Base-by-base conservation (phyloP, 2,888 invertebrate species). In the Blastobasis adustella region DNA sequence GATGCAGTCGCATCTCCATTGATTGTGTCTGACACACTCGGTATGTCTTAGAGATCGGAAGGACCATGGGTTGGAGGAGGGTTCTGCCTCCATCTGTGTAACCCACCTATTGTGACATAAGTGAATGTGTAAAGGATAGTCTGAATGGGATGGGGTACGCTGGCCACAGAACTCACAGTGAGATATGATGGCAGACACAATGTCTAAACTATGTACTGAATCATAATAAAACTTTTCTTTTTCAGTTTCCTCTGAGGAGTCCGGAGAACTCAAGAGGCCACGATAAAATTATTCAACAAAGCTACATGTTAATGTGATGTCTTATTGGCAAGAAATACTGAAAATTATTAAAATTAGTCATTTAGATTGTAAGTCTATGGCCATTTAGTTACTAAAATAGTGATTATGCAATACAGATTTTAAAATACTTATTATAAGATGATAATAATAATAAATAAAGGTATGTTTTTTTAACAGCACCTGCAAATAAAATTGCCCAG, bases 191-290 rank as follows among this genome's bases (percentile, higher is more conserved):
- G n/a, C n/a, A n/a, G n/a, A n/a, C n/a, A n/a, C n/a, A n/a, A n/a
- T n/a, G n/a, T n/a, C n/a, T n/a, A n/a, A n/a, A n/a, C n/a, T n/a
- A n/a, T n/a, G n/a, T n/a, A n/a, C n/a, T n/a, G n/a, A n/a, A n/a
- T n/a, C 9, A 49, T 6, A 49, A 6, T 5, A 47, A 50, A 8
- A 23, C 43, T 56, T 50, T 49, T 46, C 42, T 51, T 54, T 69
- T 63, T 4, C 76, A 87, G 88, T 82, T 55, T 87, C 87, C 58
- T 88, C 87, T 43, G 88, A 88, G 66, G 88, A 88, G 61, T 88
- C 87, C 10, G 76, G 78, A n/a, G 87, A 88, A 69, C 80, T 75
- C 66, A 87, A 84, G 61, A 74, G 84, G 65, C 86, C 85, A 10
- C 83, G 86, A 70, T 86, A 73, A 83, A 64, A 62, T 45, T 50